A percentile compares a stretch with the other conserved stretches of the same genome.
Evolutionary conservation across 2,797 vertebrate species (phyloP).

Genomic region (Amazonetta brasiliensis): DNA sequence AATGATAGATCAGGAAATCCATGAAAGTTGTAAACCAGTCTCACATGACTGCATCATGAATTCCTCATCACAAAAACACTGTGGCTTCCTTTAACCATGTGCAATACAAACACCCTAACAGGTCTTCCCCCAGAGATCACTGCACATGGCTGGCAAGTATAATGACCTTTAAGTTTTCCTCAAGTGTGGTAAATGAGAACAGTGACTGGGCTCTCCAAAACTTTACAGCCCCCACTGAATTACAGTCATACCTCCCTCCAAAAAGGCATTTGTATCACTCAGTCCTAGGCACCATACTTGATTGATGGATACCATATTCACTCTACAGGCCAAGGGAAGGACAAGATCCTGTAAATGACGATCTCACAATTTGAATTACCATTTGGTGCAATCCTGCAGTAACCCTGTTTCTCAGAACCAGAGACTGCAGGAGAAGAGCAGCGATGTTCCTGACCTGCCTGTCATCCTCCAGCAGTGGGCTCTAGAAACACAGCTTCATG

Average conservation of each 20-base stretch:
- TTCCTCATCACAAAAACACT: background rate
- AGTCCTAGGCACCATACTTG: background rate
- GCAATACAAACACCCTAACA: accelerated
- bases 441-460: background rate
- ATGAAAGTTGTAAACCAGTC: background rate
- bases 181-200: background rate
- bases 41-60: background rate
- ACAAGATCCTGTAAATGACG: background rate
- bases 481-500: background rate
- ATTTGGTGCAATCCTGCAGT: background rate
- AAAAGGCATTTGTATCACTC: background rate
- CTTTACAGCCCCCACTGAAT: background rate
- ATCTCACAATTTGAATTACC: background rate
- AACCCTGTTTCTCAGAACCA: background rate
- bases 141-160: background rate
- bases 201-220: background rate
- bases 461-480: background rate
- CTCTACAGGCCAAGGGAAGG: background rate
- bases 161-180: background rate
- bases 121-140: background rate
- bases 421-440: background rate
- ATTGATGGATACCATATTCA: background rate
- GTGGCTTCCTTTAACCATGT: background rate
- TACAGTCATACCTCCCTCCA: background rate
- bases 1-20: background rate